A percentile compares a stretch with the other conserved stretches of the same genome.
phyloP scores from a whole-genome alignment of 2,797 vertebrate species.

The Leptodactylus fallax region DNA sequence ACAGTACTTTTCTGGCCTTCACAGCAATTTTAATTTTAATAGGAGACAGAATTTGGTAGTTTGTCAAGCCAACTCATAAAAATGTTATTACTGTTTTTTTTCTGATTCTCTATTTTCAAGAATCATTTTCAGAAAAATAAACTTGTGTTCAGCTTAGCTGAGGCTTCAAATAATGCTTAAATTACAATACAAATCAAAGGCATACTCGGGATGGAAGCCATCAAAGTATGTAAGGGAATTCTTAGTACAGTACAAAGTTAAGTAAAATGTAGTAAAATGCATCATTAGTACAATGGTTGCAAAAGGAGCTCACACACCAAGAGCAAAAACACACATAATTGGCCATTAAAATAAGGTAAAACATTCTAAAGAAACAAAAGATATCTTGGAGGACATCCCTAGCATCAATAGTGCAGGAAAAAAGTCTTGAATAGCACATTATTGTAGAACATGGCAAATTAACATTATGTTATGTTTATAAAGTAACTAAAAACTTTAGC shows the following conservation, averaged over 20 bases:
- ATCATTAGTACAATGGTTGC: conserved; percentile 2
- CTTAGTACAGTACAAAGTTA: not conserved
- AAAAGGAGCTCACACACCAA: not conserved
- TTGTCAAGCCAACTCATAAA: conserved; percentile 1
- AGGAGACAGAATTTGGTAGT: not conserved
- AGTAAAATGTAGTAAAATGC: not conserved
- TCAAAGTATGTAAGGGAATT: not conserved
- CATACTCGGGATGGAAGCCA: not conserved
- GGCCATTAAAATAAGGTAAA: not conserved
- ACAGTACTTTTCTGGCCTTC: conserved; percentile 33
- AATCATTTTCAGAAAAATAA: conserved; percentile 3
- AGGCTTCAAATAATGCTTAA: conserved; percentile 23
- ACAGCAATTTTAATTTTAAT: conserved; percentile 10
- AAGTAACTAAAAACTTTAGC: not conserved
- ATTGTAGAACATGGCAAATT: not conserved
- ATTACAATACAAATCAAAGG: not conserved
- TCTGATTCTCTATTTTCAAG: not conserved
- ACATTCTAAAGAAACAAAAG: not conserved
- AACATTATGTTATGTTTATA: not conserved
- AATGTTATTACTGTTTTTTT: conserved; percentile 18
- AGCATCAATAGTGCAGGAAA: not conserved
- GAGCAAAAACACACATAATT: not conserved
- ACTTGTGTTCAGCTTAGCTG: conserved; percentile 9
- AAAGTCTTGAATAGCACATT: not conserved
- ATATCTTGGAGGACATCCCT: not conserved